phyloP scores from a whole-genome alignment of 2,888 invertebrate genomes.

The Luperina nickerlii region DNA sequence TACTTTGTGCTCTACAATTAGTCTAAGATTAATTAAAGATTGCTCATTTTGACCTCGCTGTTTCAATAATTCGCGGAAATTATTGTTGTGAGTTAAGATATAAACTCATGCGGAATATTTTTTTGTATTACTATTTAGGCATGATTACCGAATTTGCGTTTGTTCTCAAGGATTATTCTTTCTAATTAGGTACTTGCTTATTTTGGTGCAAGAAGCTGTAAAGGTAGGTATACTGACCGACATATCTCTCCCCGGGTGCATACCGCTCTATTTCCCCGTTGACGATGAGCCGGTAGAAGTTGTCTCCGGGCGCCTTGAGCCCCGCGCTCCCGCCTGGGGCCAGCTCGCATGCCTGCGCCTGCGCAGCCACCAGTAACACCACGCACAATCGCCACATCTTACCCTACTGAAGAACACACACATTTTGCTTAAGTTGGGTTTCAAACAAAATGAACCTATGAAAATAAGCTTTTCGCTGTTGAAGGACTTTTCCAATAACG shows the following conservation, averaged over 20 bases:
- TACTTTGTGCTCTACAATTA: neutral
- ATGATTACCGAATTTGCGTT: neutral
- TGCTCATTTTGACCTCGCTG: slow-evolving; percentile 14
- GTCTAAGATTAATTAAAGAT: neutral
- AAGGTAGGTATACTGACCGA: slow-evolving; percentile 87
- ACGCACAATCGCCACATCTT: slow-evolving; percentile 58
- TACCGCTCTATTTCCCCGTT: slow-evolving; percentile 95
- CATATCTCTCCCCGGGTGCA: slow-evolving; percentile 95
- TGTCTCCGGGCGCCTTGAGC: slow-evolving; percentile 94
- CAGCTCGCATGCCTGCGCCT: slow-evolving; percentile 82
- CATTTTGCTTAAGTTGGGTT: neutral
- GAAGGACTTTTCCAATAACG: neutral
- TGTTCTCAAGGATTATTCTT: slow-evolving; percentile 18
- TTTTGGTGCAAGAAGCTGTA: neutral
- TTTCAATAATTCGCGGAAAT: slow-evolving; percentile 24
- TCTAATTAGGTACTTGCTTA: neutral
- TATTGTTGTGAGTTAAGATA: neutral
- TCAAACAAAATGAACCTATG: neutral
- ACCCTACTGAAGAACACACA: slow-evolving; percentile 19
- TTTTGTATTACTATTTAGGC: neutral
- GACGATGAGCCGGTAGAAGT: slow-evolving; percentile 95
- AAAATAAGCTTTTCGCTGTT: neutral
- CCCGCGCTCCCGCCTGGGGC: slow-evolving; percentile 74
- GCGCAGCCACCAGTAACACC: slow-evolving; percentile 62
- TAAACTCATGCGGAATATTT: neutral